Conservation (phyloP, 2,888 invertebrate genomes). For the Podabrus alpinus region DNA sequence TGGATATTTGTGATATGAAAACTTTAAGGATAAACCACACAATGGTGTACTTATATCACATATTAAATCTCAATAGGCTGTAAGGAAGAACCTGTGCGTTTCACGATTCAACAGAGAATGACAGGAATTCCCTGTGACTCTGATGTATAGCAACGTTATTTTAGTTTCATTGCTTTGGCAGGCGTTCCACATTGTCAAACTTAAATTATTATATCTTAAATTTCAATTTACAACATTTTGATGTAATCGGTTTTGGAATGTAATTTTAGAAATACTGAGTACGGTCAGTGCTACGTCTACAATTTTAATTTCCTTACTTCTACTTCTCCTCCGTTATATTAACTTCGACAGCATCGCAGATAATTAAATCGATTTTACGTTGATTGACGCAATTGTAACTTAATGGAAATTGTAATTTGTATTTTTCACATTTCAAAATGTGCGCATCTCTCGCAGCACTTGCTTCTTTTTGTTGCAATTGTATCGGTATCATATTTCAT, state of each 20-base stretch:
- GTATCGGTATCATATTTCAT: conserved; percentile 4
- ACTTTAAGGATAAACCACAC: conserved; percentile 19
- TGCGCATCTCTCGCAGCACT: not conserved
- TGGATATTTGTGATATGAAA: conserved; percentile 21
- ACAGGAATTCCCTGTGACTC: conserved; percentile 30
- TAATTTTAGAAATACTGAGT: conserved; percentile 4
- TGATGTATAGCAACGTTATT: conserved; percentile 32
- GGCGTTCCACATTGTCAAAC: conserved; percentile 22
- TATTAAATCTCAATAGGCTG: conserved; percentile 30
- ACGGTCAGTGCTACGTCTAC: conserved; percentile 7
- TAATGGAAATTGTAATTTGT: not conserved
- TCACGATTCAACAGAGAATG: conserved; percentile 29
- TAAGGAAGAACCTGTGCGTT: conserved; percentile 31
- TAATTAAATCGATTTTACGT: not conserved
- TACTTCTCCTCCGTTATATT: not conserved
- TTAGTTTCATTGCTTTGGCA: conserved; percentile 33
- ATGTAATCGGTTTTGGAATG: conserved; percentile 13
- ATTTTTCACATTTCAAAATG: not conserved
- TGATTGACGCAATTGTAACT: not conserved
- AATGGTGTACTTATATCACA: conserved; percentile 26
- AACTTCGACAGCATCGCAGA: not conserved
- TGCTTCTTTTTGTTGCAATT: not conserved
- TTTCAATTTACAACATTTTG: conserved; percentile 29
- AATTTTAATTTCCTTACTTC: conserved; percentile 10
- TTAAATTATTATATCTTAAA: conserved; percentile 30